Base-by-base conservation (phyloP, 1,140 invertebrate genomes). In the Hylyphantes graminicola region DNA sequence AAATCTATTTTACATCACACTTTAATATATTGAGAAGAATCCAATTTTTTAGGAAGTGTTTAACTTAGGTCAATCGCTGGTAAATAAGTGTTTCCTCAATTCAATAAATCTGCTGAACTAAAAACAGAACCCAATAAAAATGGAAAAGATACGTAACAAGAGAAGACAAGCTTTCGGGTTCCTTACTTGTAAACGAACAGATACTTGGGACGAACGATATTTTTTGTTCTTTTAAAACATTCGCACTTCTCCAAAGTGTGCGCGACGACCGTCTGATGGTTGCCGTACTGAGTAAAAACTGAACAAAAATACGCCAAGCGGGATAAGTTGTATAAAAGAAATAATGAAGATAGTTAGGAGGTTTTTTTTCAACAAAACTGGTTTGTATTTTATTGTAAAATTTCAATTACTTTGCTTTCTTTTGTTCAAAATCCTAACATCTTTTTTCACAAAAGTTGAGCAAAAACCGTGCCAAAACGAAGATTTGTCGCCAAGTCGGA, bases 81-180 rank as follows among this genome's bases (percentile, higher is more conserved):
- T 74, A 82, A 82, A 82, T 82, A 82, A 74, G 80, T 50, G 80
- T 82, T 82, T 82, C 57, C 73, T 72, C 80, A 73, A 82, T 82
- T 67, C 80, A 74, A 82, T 82, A 82, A 82, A 74, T 48, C 19
- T 59, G 70, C 63, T 81, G 68, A 61, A 59, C 13, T 15, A 19
- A 68, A 73, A 70, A 81, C n/a, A 54, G 19, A 12, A 74, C 51
- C 54, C 64, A 17, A 65, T 35, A 55, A 57, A 54, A 65, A 74
- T 17, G n/a, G 74, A 82, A 74, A 55, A 4, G 65, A 59, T 48
- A 61, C 55, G 13, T 74, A 82, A 82, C 80, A 82, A 55, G 70
- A 57, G 55, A 73, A 74, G 80, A 82, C 80, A 74, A 64, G 12
- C 35, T 61, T 51, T 12, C 9, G 48, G 15, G 48, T 21, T 21